A percentile compares a stretch with the other conserved stretches of the same genome.
Evolutionary conservation across 2,113 vertebrate genomes (phyloP).

Genomic region (Nothobranchius kuhntae): DNA sequence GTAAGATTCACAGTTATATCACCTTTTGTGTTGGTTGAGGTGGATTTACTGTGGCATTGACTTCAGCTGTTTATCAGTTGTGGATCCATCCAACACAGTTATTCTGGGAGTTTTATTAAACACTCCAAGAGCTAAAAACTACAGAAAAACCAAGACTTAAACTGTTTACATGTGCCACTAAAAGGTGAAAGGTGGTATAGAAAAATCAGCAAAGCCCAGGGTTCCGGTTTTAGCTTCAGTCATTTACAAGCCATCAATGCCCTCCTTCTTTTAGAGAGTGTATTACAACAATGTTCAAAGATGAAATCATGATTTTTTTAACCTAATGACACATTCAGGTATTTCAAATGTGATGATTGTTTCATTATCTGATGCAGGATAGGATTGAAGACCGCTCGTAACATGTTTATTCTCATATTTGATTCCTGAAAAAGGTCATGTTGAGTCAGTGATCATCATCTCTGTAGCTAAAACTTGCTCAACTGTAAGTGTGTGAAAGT

Average conservation of each 20-base stretch:
- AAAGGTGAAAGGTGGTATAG: background rate
- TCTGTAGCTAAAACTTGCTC: conserved; percentile 22
- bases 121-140: too few relatives aligned
- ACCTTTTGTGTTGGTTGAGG: too few relatives aligned
- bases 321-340: conserved; percentile 29
- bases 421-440: conserved; percentile 28
- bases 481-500: conserved; percentile 9
- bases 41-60: too few relatives aligned
- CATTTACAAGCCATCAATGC: conserved; percentile 47
- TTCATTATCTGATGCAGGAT: conserved; percentile 50
- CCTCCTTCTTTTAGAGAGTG: conserved; percentile 50
- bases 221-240: conserved; percentile 22
- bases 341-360: conserved; percentile 37
- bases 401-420: conserved; percentile 63
- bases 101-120: too few relatives aligned
- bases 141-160: too few relatives aligned
- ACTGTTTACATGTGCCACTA: background rate
- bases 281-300: conserved; percentile 51
- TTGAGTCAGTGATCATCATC: conserved; percentile 20
- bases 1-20: too few relatives aligned
- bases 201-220: background rate
- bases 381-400: conserved; percentile 52
- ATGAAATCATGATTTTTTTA: conserved; percentile 55
- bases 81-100: too few relatives aligned
- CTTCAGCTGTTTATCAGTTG: too few relatives aligned